Evolutionary conservation across 2,113 vertebrate genomes (phyloP).

Genomic region (Callocephalon fimbriatum): DNA sequence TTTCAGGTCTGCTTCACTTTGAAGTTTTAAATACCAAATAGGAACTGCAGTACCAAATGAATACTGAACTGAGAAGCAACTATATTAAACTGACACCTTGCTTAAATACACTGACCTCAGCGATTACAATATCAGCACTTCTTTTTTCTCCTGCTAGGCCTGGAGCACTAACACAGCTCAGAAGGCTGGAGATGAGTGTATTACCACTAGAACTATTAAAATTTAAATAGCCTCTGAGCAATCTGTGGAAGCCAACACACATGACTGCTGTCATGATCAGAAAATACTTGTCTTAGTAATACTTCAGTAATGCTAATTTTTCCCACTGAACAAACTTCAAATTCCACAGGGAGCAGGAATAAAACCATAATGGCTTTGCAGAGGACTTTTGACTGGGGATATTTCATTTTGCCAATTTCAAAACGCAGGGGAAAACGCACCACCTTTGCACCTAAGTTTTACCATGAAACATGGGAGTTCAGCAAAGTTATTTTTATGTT

Average conservation of each 20-base stretch:
- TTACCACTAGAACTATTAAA: background rate
- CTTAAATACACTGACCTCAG: background rate
- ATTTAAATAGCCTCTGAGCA: background rate
- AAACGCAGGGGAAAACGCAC: accelerated
- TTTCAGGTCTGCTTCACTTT: background rate
- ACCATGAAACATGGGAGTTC: background rate
- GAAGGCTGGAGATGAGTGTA: background rate
- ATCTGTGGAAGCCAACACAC: background rate
- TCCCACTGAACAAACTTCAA: background rate
- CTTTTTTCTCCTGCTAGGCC: background rate
- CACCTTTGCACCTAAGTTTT: background rate
- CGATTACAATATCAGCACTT: background rate
- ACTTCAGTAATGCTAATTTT: background rate
- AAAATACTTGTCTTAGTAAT: background rate
- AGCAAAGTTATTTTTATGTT: background rate
- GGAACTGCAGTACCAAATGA: background rate
- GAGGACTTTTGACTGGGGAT: background rate
- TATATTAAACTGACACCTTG: background rate
- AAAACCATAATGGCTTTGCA: background rate
- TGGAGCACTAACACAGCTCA: background rate
- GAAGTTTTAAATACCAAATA: background rate
- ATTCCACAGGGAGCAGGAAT: background rate
- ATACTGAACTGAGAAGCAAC: background rate
- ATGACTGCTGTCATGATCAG: background rate
- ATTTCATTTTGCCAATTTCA: background rate